Evolutionary conservation across 2,797 vertebrate genomes (phyloP).

Genomic region (Falco novaeseelandiae): DNA sequence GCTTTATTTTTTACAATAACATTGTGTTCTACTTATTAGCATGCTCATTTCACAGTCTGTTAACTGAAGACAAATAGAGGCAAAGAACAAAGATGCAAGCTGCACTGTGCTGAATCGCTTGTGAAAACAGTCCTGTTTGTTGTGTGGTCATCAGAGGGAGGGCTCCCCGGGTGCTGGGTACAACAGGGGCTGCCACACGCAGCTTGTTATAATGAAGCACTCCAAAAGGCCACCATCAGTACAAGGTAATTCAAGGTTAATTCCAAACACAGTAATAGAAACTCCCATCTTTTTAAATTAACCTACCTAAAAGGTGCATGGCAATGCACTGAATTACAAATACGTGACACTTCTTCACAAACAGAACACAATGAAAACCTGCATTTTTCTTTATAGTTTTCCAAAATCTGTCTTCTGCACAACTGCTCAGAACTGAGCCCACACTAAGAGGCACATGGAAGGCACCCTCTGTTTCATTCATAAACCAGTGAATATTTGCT

Average conservation of each 20-base stretch:
- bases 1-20: neutral
- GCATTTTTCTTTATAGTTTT: neutral
- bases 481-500: neutral
- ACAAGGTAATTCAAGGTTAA: neutral
- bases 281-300: neutral
- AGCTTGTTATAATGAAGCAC: neutral
- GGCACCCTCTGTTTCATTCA: neutral
- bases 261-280: neutral
- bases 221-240: neutral
- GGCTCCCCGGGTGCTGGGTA: neutral
- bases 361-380: neutral
- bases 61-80: neutral
- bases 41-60: neutral
- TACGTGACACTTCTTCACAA: neutral
- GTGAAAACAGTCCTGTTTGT: neutral
- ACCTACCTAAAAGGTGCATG: neutral
- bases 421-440: neutral
- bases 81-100: neutral
- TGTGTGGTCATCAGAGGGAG: neutral
- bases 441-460: neutral
- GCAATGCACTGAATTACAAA: neutral
- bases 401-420: neutral
- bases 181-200: neutral
- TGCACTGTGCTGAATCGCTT: neutral
- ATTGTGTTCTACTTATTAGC: neutral